A percentile compares a stretch with the other conserved stretches of the same genome.
These are phyloP conservation scores for Dendrolimus kikuchii DNA, from an alignment of 1,140 invertebrate species.

Conservation along the genomic window DNA sequence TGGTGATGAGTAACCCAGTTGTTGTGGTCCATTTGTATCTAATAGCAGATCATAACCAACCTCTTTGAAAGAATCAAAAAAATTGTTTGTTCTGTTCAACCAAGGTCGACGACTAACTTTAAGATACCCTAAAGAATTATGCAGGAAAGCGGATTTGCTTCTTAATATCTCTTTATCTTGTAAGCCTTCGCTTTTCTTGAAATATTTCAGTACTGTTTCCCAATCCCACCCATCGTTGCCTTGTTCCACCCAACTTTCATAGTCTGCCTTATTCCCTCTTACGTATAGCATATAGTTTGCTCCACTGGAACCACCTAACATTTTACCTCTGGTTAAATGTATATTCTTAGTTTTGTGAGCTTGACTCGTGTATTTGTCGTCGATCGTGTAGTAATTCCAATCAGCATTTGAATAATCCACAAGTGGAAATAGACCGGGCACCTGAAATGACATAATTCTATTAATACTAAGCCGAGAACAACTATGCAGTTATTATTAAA, in stretches of 20 bases:
- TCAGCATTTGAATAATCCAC: slow-evolving; percentile 31
- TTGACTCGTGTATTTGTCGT: slow-evolving; percentile 75
- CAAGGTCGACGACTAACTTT: slow-evolving; percentile 8
- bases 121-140: slow-evolving; percentile 7
- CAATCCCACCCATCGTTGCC: slow-evolving; percentile 92
- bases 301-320: slow-evolving; percentile 88
- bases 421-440: slow-evolving; percentile 10
- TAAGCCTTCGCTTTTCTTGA: slow-evolving; percentile 88
- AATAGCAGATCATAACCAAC: slow-evolving; percentile 78
- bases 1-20: slow-evolving; percentile 8
- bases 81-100: slow-evolving; percentile 74
- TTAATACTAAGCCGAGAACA: not conserved
- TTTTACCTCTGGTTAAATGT: slow-evolving; percentile 75
- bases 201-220: slow-evolving; percentile 84
- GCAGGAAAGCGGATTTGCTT: slow-evolving; percentile 33
- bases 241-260: slow-evolving; percentile 86
- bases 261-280: slow-evolving; percentile 84
- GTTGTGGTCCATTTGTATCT: slow-evolving; percentile 8
- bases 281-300: slow-evolving; percentile 96
- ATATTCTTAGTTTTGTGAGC: slow-evolving; percentile 74
- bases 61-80: slow-evolving; percentile 81
- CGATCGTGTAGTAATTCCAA: slow-evolving; percentile 82
- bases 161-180: slow-evolving; percentile 80
- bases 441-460: slow-evolving; percentile 10
- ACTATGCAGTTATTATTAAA: not conserved